Evolutionary conservation across 1,140 invertebrate species (phyloP).

Genomic region (Zaprionus nigranus): DNA sequence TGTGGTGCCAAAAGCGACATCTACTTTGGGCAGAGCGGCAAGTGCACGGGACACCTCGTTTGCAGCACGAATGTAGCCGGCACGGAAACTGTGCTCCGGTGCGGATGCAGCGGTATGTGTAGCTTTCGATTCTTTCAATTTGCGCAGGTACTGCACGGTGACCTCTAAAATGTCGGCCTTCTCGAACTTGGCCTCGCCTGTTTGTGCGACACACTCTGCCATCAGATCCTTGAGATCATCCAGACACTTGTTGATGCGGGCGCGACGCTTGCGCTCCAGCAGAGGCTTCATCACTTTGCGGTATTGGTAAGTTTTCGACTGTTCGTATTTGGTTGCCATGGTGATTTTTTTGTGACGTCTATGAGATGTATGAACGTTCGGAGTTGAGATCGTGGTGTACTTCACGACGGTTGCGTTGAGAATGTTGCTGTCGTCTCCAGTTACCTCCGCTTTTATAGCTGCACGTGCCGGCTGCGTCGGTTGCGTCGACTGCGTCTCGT

Average conservation of each 20-base stretch:
- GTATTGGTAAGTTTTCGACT: slow-evolving; percentile 94
- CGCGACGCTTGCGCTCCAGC: slow-evolving; percentile 96
- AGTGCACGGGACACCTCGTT: slow-evolving; percentile 95
- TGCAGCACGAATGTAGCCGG: slow-evolving; percentile 96
- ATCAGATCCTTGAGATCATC: slow-evolving; percentile 97
- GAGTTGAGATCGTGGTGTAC: slow-evolving; percentile 47
- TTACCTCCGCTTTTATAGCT: slow-evolving; percentile 77
- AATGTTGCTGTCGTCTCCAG: slow-evolving; percentile 73
- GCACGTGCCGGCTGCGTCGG: slow-evolving; percentile 69
- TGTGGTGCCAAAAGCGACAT: slow-evolving; percentile 92
- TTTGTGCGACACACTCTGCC: slow-evolving; percentile 92
- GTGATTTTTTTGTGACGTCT: slow-evolving; percentile 22
- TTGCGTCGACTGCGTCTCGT: slow-evolving; percentile 61
- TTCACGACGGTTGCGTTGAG: slow-evolving; percentile 71
- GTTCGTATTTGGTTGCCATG: slow-evolving; percentile 82
- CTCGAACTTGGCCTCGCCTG: slow-evolving; percentile 96
- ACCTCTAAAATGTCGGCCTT: slow-evolving; percentile 98
- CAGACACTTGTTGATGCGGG: slow-evolving; percentile 96
- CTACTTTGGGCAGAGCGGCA: slow-evolving; percentile 92
- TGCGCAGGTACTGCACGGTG: slow-evolving; percentile 96
- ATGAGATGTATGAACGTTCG: slow-evolving; percentile 16
- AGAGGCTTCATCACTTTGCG: slow-evolving; percentile 98
- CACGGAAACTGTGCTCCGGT: slow-evolving; percentile 91
- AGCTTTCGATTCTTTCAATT: slow-evolving; percentile 87
- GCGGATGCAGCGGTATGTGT: slow-evolving; percentile 78